Base-by-base conservation (phyloP, 2,113 vertebrate genomes). In the Pontoporia blainvillei region DNA sequence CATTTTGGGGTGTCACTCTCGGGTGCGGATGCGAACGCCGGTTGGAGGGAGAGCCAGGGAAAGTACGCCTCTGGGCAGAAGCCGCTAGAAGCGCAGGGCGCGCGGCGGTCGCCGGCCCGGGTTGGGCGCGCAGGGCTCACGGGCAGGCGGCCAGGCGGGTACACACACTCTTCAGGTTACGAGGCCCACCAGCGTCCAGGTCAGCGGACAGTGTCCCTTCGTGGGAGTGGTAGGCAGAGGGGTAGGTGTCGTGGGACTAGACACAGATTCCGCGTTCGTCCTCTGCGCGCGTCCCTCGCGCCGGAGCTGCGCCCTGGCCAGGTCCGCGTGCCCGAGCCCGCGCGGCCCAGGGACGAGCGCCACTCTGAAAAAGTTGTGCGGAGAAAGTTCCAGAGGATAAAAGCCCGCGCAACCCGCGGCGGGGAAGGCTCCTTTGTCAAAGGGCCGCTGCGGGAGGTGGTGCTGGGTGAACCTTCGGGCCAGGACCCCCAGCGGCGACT, bases 341-440 rank as follows among this genome's bases (percentile, higher is more conserved):
- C 46, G 73, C 75, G 8, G 76, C 81, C 89, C 39, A 8, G 46
- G 25, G 34, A 78, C n/a, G 0, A 62, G 91, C 44, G 75, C 66
- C 46, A 46, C 39, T 59, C 62, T 8, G 11, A 76, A 95, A 96
- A 97, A 98, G 97, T 97, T 97, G 72, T 64, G n/a, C 34, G 0
- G 93, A 97, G 78, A 96, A 97, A 97, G 96, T 98, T 97, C 66
- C 3, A 23, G 72, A 94, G 85, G n/a, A 25, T 3, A 10, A 54
- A 34, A 72, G 36, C 31, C 64, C 18, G 11, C 25, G 8, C 69
- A 23, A 4, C 34, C 49, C 8, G 17, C 10, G 2, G 8, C 49
- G 1, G 31, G 59, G 34, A 49, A 73, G 5, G 62, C 14, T 86
- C 18, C 81, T 83, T 89, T 52, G 57, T 95, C 39, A 34, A 67